Conservation (phyloP, 2,888 invertebrate genomes). For the Andrena minutula region DNA sequence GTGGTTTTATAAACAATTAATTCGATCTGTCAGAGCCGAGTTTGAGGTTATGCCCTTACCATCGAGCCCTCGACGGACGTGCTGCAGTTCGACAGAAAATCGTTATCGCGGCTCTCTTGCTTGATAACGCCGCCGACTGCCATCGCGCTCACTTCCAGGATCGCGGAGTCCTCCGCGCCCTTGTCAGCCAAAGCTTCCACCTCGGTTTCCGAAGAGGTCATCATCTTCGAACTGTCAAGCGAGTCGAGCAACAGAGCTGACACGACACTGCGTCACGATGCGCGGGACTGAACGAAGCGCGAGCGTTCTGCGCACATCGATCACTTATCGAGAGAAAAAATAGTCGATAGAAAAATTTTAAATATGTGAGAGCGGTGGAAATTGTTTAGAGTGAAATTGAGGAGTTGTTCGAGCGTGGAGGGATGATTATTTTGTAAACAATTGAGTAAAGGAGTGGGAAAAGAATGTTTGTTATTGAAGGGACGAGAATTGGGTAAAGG, state of each 20-base stretch:
- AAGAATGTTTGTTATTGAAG: neutral
- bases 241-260: conserved; percentile 27
- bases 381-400: neutral
- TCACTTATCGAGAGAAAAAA: conserved; percentile 46
- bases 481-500: neutral
- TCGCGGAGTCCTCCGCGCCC: conserved; percentile 75
- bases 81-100: conserved; percentile 82
- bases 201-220: conserved; percentile 80
- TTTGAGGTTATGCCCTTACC: conserved; percentile 75
- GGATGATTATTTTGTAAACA: neutral
- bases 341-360: neutral
- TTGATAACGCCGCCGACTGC: conserved; percentile 75
- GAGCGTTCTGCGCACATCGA: conserved; percentile 50
- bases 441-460: neutral
- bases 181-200: conserved; percentile 75
- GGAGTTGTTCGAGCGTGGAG: neutral
- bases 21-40: conserved; percentile 23
- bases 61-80: conserved; percentile 83
- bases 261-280: conserved; percentile 38
- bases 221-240: conserved; percentile 73
- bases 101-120: conserved; percentile 78
- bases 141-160: conserved; percentile 81
- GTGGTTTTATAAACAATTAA: neutral
- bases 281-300: conserved; percentile 33
- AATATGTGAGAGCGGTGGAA: neutral